These are phyloP conservation scores for Sylvilagus bachmani DNA, from an alignment of 2,113 vertebrate genomes.

Conservation along the genomic window DNA sequence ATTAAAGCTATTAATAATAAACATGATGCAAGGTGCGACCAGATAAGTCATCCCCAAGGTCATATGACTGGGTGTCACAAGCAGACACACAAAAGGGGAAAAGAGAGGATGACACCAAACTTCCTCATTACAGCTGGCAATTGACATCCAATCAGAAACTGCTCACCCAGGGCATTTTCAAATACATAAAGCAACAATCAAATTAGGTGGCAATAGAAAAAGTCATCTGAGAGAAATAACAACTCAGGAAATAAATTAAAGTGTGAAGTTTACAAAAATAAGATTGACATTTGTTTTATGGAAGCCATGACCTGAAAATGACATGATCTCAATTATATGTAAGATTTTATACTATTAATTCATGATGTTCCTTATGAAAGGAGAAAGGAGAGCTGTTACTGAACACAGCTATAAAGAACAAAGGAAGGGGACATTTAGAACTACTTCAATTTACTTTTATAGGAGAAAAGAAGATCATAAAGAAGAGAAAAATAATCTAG, in stretches of 20 bases:
- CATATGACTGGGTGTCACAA: neutral
- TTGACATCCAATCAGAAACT: neutral
- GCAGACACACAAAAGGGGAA: neutral
- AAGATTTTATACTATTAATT: constrained; percentile 57
- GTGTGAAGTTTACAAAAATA: neutral
- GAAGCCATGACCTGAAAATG: constrained; percentile 48
- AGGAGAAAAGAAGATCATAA: constrained; percentile 55
- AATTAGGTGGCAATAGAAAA: neutral
- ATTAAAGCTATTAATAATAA: neutral
- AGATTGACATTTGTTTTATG: constrained; percentile 56
- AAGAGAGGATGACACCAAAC: neutral
- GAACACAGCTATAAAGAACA: neutral
- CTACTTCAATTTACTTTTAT: constrained; percentile 44
- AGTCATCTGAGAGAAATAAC: neutral
- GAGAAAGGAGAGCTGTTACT: neutral
- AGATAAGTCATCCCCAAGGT: neutral
- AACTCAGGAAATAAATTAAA: constrained; percentile 51
- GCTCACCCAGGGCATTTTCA: neutral
- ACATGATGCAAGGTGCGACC: neutral
- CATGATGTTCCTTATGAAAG: constrained; percentile 18
- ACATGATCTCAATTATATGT: constrained; percentile 20
- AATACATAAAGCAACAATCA: constrained; percentile 9
- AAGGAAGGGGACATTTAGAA: neutral
- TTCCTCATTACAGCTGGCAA: neutral
- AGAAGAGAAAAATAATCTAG: constrained; percentile 51